Evolutionary conservation across 2,888 invertebrate species (phyloP).

Genomic region (Drosophila neonasuta): DNA sequence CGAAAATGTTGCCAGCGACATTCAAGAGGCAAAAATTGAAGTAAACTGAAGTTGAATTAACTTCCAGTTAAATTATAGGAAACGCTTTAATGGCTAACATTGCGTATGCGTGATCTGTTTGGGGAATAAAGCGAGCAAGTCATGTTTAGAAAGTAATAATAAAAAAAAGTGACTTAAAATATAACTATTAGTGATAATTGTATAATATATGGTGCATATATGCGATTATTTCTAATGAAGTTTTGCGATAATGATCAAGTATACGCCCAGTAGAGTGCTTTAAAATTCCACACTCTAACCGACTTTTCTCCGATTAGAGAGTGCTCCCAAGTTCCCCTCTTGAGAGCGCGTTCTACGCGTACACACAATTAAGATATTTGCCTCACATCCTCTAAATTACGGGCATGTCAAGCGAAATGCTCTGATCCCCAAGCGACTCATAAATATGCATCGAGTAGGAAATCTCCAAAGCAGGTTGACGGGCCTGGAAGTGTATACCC

Average conservation of each 20-base stretch:
- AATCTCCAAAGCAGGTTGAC: conserved; percentile 51
- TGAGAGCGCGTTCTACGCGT: conserved; percentile 5
- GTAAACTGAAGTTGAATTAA: conserved; percentile 4
- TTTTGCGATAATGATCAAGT: neutral
- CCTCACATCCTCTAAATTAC: conserved; percentile 51
- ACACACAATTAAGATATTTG: conserved; percentile 50
- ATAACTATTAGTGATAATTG: neutral
- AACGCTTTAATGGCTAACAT: conserved; percentile 5
- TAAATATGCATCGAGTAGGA: conserved; percentile 65
- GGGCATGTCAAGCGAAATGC: conserved; percentile 47
- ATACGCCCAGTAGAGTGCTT: neutral
- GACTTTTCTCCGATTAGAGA: neutral
- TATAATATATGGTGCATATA: conserved; percentile 1
- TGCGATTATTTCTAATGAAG: conserved; percentile 5
- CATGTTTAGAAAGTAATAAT: conserved; percentile 20
- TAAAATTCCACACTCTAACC: neutral
- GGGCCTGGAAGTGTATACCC: conserved; percentile 34
- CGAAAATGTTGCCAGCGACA: conserved; percentile 15
- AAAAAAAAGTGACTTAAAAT: neutral
- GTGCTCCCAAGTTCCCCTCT: neutral
- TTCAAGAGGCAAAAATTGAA: conserved; percentile 23
- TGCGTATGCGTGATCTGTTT: conserved; percentile 30
- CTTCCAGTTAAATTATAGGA: conserved; percentile 1
- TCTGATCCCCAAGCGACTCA: conserved; percentile 56
- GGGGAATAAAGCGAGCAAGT: neutral